Base-by-base conservation (phyloP, 2,113 vertebrate species). In the Chlamydotis undulata region DNA sequence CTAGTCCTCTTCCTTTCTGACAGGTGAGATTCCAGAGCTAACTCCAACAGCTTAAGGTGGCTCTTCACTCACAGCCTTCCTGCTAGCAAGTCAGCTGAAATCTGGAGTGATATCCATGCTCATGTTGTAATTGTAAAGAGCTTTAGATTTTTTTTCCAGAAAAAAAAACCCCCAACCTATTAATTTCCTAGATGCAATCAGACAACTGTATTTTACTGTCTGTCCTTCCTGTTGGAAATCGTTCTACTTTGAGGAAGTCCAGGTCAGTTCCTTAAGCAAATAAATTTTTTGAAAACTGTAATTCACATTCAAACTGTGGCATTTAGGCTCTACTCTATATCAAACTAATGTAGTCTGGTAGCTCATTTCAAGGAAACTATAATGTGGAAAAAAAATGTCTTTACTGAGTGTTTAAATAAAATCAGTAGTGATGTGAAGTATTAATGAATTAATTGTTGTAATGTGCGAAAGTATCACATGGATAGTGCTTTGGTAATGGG, bases 41-140 rank as follows among this genome's bases (percentile, higher is more conserved):
- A 84, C 92, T 91, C 77, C 80, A 82, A 61, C 88, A 83, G 53
- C 41, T 96, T 92, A 94, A 95, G 91, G 91, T 94, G 87, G 87
- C 55, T 95, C 83, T 84, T 83, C 0, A 2, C 74, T 87, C 80
- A 37, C 61, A 90, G 3, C 64, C 82, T 60, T 83, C 71, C 52
- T 81, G 65, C 57, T 41, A 26, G 31, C 59, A 63, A 55, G 49
- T 67, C 87, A 77, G 73, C 4, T 12, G 69, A 71, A 81, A 55
- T 28, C 37, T 8, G 12, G 14, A 81, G 18, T 37, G 76, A 71
- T 69, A 81, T 53, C 41, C 12, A 9, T 29, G n/a, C 45, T 81
- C 4, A 24, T 13, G 12, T 63, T 63, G 77, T 33, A 75, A 19
- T 0, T 87, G 29, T 55, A 45, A 79, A 39, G 12, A 81, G 35